Evolutionary conservation across 2,797 vertebrate species (phyloP), one percentile per base, ranked within the genome.

Genomic region (Liparis tanakae): DNA sequence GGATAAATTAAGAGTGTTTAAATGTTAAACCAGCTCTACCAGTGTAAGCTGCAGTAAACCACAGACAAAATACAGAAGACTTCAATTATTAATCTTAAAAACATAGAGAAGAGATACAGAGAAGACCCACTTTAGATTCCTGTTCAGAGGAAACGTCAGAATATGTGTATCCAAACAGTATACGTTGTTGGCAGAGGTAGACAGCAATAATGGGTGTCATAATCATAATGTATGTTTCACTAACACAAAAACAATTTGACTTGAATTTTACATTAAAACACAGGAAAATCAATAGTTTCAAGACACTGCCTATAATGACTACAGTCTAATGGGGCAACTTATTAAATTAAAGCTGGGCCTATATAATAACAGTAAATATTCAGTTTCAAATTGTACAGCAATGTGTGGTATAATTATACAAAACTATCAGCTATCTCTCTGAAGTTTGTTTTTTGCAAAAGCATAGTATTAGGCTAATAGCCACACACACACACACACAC

Each of bases 121-220:
- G 75, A 84, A 56, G 72, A 81, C 59, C 80, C 73, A 83, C 79
- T 84, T 84, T 78, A 75, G 80, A 64, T 74, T 83, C 70, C 82
- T 83, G 80, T 79, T 82, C 36, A 64, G 54, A 74, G 67, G 69
- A 70, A 79, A 77, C 59, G 73, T 62, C 65, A 56, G 25, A 76
- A 76, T 65, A 76, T 53, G 66, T 70, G 76, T 79, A 80, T 85
- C 79, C 77, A 82, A 86, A 87, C 73, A 76, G 68, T 87, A 82
- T 57, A 85, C 67, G 80, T 88, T 87, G 70, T 89, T 89, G 85
- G 85, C 89, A 93, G 92, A 94, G 92, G 93, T 94, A 94, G 91
- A 94, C 92, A 90, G 85, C 89, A 91, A 91, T 83, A 84, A 91
- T 88, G 80, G 71, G 85, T 87, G 79, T 84, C 78, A 85, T 86